A percentile compares a stretch with the other conserved stretches of the same genome.
Conservation (phyloP, 2,113 vertebrate species). For the Hemicordylus capensis region DNA sequence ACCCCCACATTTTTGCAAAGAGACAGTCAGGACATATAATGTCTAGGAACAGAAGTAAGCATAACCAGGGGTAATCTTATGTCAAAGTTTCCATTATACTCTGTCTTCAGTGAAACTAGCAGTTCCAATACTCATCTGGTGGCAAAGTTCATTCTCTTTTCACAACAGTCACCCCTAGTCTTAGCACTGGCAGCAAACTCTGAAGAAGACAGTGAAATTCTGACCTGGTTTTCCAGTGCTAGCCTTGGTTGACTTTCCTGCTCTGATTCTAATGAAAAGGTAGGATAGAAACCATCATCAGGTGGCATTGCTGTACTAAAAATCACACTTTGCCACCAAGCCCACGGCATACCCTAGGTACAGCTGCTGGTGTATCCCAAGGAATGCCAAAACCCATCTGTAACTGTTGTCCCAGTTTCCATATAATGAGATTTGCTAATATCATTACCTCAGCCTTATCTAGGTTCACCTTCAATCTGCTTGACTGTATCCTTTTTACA, state of each 20-base stretch:
- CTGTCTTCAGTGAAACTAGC: not conserved
- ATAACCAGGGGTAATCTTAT: fast-evolving
- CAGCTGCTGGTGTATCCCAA: not conserved
- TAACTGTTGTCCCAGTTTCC: not conserved
- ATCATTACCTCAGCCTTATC: not conserved
- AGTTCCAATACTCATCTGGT: not conserved
- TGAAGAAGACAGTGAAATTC: not conserved
- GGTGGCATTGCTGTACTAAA: not conserved
- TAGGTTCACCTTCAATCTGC: not conserved
- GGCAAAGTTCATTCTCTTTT: not conserved
- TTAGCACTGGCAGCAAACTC: not conserved
- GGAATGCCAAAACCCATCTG: not conserved
- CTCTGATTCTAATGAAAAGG: not conserved
- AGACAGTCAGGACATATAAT: not conserved
- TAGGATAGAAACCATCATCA: not conserved
- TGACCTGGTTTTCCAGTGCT: not conserved
- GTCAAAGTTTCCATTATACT: fast-evolving
- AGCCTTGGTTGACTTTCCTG: not conserved
- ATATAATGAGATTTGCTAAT: not conserved
- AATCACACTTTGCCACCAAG: not conserved
- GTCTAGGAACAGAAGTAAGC: not conserved
- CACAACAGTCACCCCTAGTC: not conserved
- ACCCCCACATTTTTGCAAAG: not conserved
- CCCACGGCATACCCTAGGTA: not conserved
- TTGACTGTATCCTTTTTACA: not conserved